Percentiles rank a stretch among this genome's conserved stretches.
Evolutionary conservation across 2,113 vertebrate species (phyloP).

Genomic region (Oceanodroma tethys): DNA sequence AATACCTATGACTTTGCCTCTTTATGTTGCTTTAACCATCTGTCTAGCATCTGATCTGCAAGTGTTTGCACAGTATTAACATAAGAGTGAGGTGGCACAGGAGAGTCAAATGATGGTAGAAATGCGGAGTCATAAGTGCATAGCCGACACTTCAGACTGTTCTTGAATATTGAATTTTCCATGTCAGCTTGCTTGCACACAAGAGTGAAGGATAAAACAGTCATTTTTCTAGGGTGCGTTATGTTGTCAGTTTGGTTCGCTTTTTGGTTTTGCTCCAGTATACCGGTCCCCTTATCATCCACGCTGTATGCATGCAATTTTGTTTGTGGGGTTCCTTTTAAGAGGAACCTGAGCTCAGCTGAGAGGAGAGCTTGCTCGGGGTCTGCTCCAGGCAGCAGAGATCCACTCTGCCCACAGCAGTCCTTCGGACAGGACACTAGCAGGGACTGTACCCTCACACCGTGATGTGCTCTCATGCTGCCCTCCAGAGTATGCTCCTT

Average conservation of each 20-base stretch:
- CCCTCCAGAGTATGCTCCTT: slow-evolving; percentile 42
- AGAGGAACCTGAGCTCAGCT: background rate
- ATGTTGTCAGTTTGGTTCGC: background rate
- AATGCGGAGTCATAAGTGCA: background rate
- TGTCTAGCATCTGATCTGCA: background rate
- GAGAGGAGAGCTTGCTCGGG: background rate
- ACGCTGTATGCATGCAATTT: background rate
- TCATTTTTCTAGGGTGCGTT: background rate
- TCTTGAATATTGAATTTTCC: background rate
- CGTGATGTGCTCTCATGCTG: background rate
- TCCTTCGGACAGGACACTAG: background rate
- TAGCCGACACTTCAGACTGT: background rate
- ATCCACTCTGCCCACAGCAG: background rate
- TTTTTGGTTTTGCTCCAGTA: background rate
- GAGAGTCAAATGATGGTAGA: background rate
- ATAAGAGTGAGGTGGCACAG: background rate
- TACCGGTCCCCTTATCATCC: background rate
- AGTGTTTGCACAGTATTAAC: background rate
- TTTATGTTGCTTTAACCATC: background rate
- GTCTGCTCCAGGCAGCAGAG: background rate
- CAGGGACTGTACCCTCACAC: background rate
- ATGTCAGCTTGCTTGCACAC: background rate
- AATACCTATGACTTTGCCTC: background rate
- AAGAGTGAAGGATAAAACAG: background rate
- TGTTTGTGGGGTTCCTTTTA: background rate